These are phyloP conservation scores for Gymnocypris eckloni DNA, from an alignment of 2,797 vertebrate species.

Conservation along the genomic window DNA sequence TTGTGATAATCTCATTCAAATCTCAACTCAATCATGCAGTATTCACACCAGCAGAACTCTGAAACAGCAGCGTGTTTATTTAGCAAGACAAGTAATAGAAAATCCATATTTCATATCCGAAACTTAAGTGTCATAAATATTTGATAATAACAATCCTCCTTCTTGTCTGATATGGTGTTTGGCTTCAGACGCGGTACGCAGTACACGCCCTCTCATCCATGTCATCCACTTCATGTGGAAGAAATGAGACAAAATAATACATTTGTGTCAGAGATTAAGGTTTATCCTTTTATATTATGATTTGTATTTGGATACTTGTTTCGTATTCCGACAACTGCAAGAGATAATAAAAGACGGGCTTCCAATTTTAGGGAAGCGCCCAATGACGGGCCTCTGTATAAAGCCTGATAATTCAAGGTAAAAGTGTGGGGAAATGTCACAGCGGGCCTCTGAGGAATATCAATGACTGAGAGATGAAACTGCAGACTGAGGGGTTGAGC, in stretches of 20 bases:
- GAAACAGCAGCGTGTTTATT: conserved; percentile 30
- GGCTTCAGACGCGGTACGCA: not conserved
- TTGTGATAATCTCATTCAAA: conserved; percentile 11
- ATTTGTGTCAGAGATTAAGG: conserved; percentile 48
- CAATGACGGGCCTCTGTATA: conserved; percentile 58
- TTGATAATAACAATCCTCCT: conserved; percentile 45
- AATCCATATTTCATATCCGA: conserved; percentile 55
- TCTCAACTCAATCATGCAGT: conserved; percentile 19
- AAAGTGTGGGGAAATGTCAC: conserved; percentile 69
- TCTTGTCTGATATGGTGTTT: conserved; percentile 9
- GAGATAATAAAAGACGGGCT: conserved; percentile 64
- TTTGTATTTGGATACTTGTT: conserved; percentile 57
- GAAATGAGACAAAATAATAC: conserved; percentile 33
- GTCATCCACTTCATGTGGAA: conserved; percentile 23
- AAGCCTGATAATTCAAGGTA: conserved; percentile 66
- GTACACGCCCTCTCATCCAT: conserved; percentile 14
- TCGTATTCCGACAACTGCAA: conserved; percentile 60
- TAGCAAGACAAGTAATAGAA: conserved; percentile 47
- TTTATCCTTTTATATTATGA: conserved; percentile 61
- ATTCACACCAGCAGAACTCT: conserved; percentile 20
- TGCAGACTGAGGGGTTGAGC: conserved; percentile 14
- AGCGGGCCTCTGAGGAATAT: conserved; percentile 64
- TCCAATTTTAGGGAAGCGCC: conserved; percentile 56
- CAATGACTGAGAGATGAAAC: conserved; percentile 54
- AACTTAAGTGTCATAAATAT: conserved; percentile 54